A percentile compares a stretch with the other conserved stretches of the same genome.
phyloP scores from a whole-genome alignment of 1,140 invertebrate species.

The Scaptodrosophila lebanonensis region DNA sequence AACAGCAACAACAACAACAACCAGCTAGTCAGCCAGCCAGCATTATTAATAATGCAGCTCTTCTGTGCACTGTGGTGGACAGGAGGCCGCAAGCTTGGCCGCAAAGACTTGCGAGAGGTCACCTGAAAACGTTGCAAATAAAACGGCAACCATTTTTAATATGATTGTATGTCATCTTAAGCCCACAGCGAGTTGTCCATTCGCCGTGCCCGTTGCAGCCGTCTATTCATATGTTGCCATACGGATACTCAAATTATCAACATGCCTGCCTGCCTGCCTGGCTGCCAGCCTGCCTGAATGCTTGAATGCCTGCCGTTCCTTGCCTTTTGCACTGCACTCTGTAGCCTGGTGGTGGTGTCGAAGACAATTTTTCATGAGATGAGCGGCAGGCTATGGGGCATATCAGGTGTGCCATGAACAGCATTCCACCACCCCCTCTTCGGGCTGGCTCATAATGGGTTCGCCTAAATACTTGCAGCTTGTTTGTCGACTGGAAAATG shows the following conservation, averaged over 20 bases:
- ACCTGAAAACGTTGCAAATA: slow-evolving; percentile 67
- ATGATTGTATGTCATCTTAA: slow-evolving; percentile 75
- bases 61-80: slow-evolving; percentile 31
- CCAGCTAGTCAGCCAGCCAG: slow-evolving; percentile 25
- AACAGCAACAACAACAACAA: slow-evolving; percentile 37
- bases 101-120: slow-evolving; percentile 41
- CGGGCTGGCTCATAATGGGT: slow-evolving; percentile 48
- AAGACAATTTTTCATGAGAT: slow-evolving; percentile 72
- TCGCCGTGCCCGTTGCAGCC: slow-evolving; percentile 16
- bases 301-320: slow-evolving; percentile 33
- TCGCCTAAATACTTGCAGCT: slow-evolving; percentile 66
- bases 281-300: slow-evolving; percentile 38
- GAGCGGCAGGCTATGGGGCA: slow-evolving; percentile 23
- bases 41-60: slow-evolving; percentile 70
- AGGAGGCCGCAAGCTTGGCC: too few relatives aligned
- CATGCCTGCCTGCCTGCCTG: slow-evolving; percentile 39
- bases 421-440: background rate
- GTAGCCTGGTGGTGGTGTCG: slow-evolving; percentile 51
- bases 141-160: slow-evolving; percentile 75
- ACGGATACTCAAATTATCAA: slow-evolving; percentile 75
- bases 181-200: slow-evolving; percentile 36
- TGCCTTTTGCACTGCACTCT: slow-evolving; percentile 32
- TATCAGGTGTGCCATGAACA: slow-evolving; percentile 54
- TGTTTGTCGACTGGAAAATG: slow-evolving; percentile 51
- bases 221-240: slow-evolving; percentile 51